phyloP scores from a whole-genome alignment of 2,113 vertebrate species.

The Octodon degus region DNA sequence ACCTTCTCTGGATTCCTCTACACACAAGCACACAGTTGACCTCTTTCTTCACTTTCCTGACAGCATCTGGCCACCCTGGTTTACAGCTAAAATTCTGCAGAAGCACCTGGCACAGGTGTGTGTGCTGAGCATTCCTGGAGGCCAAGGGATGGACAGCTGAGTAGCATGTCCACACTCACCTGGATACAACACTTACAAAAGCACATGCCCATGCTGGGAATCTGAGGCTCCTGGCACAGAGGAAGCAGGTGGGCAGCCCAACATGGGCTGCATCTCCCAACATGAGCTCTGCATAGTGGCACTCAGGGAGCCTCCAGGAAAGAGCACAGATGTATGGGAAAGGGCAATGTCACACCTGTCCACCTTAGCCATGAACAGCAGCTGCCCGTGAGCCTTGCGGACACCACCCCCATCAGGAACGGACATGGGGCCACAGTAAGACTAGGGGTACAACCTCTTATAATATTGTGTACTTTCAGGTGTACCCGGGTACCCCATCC shows the following conservation, averaged over 20 bases:
- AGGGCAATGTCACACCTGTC: accelerated
- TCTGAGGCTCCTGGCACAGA: accelerated
- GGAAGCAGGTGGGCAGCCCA: neutral
- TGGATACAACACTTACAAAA: neutral
- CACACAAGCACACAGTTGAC: neutral
- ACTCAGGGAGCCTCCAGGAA: no score
- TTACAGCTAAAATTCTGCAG: neutral
- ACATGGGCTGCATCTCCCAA: accelerated
- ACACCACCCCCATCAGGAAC: neutral
- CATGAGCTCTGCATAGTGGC: no score
- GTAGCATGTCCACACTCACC: accelerated
- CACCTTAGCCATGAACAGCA: neutral
- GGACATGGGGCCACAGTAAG: neutral
- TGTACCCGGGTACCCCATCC: accelerated
- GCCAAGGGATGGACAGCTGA: neutral
- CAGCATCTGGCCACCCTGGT: neutral
- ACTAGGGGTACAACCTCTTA: neutral
- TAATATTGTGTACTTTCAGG: neutral
- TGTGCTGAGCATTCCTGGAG: neutral
- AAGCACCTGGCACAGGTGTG: neutral
- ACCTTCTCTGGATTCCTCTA: neutral
- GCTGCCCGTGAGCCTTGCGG: neutral
- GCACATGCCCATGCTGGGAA: neutral
- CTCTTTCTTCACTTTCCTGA: neutral
- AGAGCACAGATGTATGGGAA: accelerated